A percentile compares a stretch with the other conserved stretches of the same genome.
phyloP scores from a whole-genome alignment of 2,888 invertebrate genomes.

The Trypoxylon attenuatum region DNA sequence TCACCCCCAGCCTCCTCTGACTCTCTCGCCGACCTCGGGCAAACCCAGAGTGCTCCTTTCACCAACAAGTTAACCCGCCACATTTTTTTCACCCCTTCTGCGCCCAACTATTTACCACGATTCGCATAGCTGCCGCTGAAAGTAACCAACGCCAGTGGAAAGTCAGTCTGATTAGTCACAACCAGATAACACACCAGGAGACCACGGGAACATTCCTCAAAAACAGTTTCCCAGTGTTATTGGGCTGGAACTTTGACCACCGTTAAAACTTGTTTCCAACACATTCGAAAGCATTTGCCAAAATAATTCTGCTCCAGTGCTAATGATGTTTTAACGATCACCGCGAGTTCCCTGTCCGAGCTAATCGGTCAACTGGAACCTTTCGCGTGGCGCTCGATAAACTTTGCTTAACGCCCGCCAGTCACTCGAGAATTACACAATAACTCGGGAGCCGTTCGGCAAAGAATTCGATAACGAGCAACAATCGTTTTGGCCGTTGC shows the following conservation, averaged over 20 bases:
- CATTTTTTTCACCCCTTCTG: conserved; percentile 13
- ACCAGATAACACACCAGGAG: not conserved
- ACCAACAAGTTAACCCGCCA: conserved; percentile 18
- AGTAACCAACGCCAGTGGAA: not conserved
- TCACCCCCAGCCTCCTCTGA: not conserved
- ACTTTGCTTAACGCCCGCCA: not conserved
- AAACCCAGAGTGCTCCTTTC: not conserved
- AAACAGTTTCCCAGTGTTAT: not conserved
- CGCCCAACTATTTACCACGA: not conserved
- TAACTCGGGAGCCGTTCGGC: not conserved
- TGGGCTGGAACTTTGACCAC: not conserved
- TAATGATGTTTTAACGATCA: not conserved
- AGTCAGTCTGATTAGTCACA: not conserved
- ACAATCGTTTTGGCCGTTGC: not conserved
- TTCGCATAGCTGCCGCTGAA: not conserved
- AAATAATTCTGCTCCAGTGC: not conserved
- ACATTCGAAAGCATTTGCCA: not conserved
- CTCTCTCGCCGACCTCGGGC: too few species aligned
- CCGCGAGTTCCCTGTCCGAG: not conserved
- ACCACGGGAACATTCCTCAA: not conserved
- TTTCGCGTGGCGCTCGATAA: not conserved
- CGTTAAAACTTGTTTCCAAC: not conserved
- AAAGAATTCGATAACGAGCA: conserved; percentile 6
- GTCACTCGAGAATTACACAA: not conserved
- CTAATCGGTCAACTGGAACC: not conserved